Base-by-base conservation (phyloP, 1,140 invertebrate species). In the Penaeus chinensis region DNA sequence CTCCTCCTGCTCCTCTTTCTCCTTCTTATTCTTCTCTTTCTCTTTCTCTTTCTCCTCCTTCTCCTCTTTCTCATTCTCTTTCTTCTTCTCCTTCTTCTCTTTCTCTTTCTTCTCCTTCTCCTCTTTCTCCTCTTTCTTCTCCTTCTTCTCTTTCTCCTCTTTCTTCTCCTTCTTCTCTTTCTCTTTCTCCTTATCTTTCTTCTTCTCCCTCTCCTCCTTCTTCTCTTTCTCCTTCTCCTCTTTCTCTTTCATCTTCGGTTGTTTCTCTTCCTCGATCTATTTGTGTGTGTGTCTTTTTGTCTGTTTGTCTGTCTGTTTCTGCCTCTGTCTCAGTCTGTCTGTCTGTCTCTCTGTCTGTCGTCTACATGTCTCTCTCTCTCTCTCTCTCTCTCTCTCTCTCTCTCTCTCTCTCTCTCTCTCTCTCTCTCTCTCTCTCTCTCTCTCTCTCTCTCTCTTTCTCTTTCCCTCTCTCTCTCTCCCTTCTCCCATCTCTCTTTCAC, bases 381-480 rank as follows among this genome's bases (percentile, higher is more conserved):
- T 47, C 47, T 47, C 0, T 13, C 47, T 13, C 0, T 47, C 47
- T 13, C 11, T 13, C 11, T 13, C 7, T 11, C 47, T 13, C 11
- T 13, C 47, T 13, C 47, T 13, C 11, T 47, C 47, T 19, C 37
- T 77, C 5, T 77, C 37, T 47, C 7, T 77, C 74, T 77, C 8
- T 77, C 37, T 77, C 5, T 42, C 74, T 20, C 5, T 77, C 74
- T 77, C 5, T 37, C 74, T 4, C 54, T 22, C 54, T 47, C 54
- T 47, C 19, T 27, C 2, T 74, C 24, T 74, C 18, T 82, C 22
- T 66, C 1, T 66, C 32, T 69, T 32, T 82, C 80, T 82, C 1
- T 82, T 32, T 47, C 32, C 47, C 61, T 66, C 42, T 71, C 65
- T 71, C 42, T 82, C 81, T 71, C 42, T 71, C 81, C 47, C 42